Evolutionary conservation across 1,140 invertebrate genomes (phyloP).

Genomic region (Glossosoma conforme): DNA sequence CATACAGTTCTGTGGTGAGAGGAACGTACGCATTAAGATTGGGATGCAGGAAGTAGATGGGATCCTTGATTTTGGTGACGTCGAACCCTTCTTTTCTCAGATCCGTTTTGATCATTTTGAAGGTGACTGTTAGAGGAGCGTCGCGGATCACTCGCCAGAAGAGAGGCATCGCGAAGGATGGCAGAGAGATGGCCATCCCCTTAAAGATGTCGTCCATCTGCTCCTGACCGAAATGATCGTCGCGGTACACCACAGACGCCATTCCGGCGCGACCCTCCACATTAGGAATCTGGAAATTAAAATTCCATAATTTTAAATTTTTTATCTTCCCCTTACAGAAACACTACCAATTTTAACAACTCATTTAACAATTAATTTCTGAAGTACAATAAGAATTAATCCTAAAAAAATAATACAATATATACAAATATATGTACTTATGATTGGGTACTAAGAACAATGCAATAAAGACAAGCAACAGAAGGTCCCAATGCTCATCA

Average conservation of each 20-base stretch:
- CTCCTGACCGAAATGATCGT: conserved; percentile 14
- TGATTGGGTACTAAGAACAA: too few species aligned
- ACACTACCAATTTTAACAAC: too few species aligned
- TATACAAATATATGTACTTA: too few species aligned
- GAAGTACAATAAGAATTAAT: too few species aligned
- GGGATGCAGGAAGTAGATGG: conserved; percentile 66
- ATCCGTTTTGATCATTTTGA: conserved; percentile 84
- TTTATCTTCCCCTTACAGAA: too few species aligned
- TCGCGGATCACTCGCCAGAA: conserved; percentile 79
- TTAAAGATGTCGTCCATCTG: conserved; percentile 54
- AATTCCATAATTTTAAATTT: too few species aligned
- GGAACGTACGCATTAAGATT: conserved; percentile 59
- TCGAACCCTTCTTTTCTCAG: conserved; percentile 77
- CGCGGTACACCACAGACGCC: conserved; percentile 49
- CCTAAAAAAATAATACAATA: too few species aligned
- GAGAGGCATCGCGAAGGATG: conserved; percentile 80
- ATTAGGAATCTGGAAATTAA: conserved; percentile 60
- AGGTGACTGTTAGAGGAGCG: conserved; percentile 84
- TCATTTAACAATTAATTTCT: too few species aligned
- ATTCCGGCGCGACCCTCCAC: conserved; percentile 93
- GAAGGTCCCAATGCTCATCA: too few species aligned
- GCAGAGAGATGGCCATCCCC: conserved; percentile 64
- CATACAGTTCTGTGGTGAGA: conserved; percentile 62
- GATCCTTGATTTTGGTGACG: conserved; percentile 57
- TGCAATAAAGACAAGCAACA: too few species aligned